Evolutionary conservation across 2,888 invertebrate species (phyloP), one percentile per base, ranked within the genome.

Genomic region (Napeogenes sylphis): DNA sequence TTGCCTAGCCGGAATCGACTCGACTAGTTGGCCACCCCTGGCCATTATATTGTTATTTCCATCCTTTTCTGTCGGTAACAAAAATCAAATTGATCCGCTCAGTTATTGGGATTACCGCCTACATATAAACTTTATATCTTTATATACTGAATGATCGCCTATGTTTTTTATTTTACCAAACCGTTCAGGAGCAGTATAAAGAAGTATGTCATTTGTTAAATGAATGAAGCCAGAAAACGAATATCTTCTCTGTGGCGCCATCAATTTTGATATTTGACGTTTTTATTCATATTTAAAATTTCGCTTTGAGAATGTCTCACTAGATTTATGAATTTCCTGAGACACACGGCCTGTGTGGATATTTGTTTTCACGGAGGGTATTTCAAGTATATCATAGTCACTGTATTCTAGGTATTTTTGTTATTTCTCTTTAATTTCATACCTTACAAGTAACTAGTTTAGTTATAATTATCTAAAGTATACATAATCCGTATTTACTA

Each of bases 201-300:
- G 21, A 21, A 21, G 21, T 21, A 21, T 21, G 1, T 21, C 21
- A 21, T 21, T 21, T 21, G 21, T 21, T 21, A 21, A 21, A 21
- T 1, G 21, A 21, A 21, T 21, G 1, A 21, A 21, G 21, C 21
- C 21, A 21, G 21, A 21, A 21, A 21, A 21, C 21, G 21, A 21
- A 21, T 81, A 82, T 84, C 82, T 81, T 77, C 77, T 73, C 75
- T 72, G 74, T 72, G 71, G 73, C 73, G 76, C 79, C 82, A 89
- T 90, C 81, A 87, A 87, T 89, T 87, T 79, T 68, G 73, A 73
- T 75, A 78, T 87, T 83, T 85, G 90, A 87, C 89, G 78, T 85
- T 87, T 90, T 88, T 88, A 90, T 88, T 81, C 84, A 87, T 85
- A 86, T 90, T 88, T 86, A 87, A 89, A 84, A 84, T 80, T 83